phyloP scores from a whole-genome alignment of 2,888 invertebrate species.

The Eudasyphora cyanicolor region DNA sequence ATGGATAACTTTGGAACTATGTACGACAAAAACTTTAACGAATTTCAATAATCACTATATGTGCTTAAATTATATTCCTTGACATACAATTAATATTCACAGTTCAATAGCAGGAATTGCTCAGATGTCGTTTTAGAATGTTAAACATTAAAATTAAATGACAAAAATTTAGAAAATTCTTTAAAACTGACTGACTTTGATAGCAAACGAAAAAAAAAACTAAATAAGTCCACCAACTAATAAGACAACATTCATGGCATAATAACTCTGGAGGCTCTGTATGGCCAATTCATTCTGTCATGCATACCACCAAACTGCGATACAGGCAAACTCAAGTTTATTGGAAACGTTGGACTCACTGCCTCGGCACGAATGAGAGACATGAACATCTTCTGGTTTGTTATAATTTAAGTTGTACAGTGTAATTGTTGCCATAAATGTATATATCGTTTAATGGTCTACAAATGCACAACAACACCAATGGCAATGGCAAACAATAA shows the following conservation, averaged over 20 bases:
- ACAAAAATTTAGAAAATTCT: conserved; percentile 4
- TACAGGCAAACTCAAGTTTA: neutral
- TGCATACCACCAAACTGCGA: neutral
- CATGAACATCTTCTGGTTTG: conserved; percentile 69
- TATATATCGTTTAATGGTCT: conserved; percentile 75
- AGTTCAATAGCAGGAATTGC: neutral
- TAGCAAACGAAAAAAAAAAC: neutral
- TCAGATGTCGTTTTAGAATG: neutral
- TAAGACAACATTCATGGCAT: neutral
- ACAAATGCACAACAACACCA: conserved; percentile 49
- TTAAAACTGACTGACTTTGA: conserved; percentile 26
- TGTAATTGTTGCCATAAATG: conserved; percentile 78
- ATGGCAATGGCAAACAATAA: neutral
- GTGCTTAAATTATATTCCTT: too few species aligned
- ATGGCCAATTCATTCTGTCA: neutral
- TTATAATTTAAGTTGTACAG: conserved; percentile 78
- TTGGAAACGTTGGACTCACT: neutral
- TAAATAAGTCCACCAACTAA: neutral
- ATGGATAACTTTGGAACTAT: too few species aligned
- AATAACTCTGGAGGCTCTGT: neutral
- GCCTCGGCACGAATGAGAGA: neutral
- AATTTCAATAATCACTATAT: too few species aligned
- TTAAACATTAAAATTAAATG: neutral
- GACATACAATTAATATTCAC: too few species aligned
- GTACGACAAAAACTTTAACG: too few species aligned